Conservation (phyloP, 2,888 invertebrate genomes). For the Strigamia transsilvanica region DNA sequence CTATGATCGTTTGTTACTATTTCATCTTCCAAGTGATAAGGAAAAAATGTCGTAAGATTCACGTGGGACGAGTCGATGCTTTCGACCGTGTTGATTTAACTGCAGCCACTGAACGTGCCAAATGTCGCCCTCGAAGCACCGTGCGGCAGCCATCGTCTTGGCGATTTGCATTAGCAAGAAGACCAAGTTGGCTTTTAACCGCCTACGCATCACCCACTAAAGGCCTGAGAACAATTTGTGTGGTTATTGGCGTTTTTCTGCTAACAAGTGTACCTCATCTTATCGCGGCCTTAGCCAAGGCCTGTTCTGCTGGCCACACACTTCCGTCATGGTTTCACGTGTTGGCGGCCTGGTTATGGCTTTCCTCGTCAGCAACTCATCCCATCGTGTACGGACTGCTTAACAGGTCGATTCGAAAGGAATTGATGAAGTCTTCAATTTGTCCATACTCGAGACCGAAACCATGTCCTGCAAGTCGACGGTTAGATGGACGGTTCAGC, state of each 20-base stretch:
- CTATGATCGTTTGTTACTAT: slow-evolving; percentile 56
- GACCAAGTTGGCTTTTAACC: slow-evolving; percentile 40
- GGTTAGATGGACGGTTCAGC: slow-evolving; percentile 29
- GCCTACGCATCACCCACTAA: slow-evolving; percentile 54
- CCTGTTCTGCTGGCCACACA: slow-evolving; percentile 1
- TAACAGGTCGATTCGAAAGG: slow-evolving; percentile 59
- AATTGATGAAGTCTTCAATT: slow-evolving; percentile 55
- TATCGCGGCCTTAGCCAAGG: slow-evolving; percentile 56
- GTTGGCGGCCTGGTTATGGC: slow-evolving; percentile 57
- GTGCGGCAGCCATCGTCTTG: neutral
- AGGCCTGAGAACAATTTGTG: slow-evolving; percentile 58
- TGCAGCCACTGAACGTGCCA: neutral
- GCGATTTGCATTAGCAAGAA: slow-evolving; percentile 36
- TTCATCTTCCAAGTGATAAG: slow-evolving; percentile 58
- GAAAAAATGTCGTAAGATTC: slow-evolving; percentile 58
- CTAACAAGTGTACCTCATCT: slow-evolving; percentile 58
- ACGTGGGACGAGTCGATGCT: slow-evolving; percentile 57
- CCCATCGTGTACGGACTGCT: slow-evolving; percentile 59
- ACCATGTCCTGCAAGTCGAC: neutral
- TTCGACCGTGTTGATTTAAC: slow-evolving; percentile 12
- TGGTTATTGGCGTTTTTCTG: slow-evolving; percentile 58
- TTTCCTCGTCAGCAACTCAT: slow-evolving; percentile 57
- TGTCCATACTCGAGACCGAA: neutral
- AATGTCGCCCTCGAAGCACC: neutral
- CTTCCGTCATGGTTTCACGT: slow-evolving; percentile 41